Base-by-base conservation (phyloP, 2,113 vertebrate genomes). In the Coturnix japonica region DNA sequence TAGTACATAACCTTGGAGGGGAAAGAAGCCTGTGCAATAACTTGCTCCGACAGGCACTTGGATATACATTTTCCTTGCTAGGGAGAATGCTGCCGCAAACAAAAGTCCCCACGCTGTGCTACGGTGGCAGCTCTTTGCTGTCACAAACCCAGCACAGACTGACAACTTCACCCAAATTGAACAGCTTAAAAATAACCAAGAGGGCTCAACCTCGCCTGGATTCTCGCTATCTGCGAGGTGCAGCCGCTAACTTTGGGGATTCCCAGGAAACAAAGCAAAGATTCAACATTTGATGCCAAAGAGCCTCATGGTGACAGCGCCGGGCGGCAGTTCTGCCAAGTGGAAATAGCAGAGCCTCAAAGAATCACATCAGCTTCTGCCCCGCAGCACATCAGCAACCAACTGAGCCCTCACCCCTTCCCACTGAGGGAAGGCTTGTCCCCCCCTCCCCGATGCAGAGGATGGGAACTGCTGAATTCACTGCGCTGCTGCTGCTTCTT, bases 381-480 rank as follows among this genome's bases (percentile, higher is more conserved):
- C 79, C 66, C 81, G 79, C 63, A 77, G 86, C 77, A 65, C 41
- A 44, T 37, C 81, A 88, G 20, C 66, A 75, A 73, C 14, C 47
- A 65, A 75, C 65, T 9, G 5, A 93, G 74, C 41, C 71, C 75
- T 47, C 60, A 56, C 69, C 65, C 69, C 44, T 84, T 57, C 31
- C 72, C 78, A 54, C 13, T 33, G 23, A 14, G 7, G 87, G 53
- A 79, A 80, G 51, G 65, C 13, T 3, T 3, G n/a, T 8, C 8
- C 4, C 5, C 1, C 4, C 5, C 1, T 0, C 17, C 74, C 74
- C 13, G 60, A 92, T 75, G 56, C 89, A 60, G 69, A 89, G 71
- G 91, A 89, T 49, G 81, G 59, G 79, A 95, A 90, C 7, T 59
- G 89, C 93, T 95, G 95, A 94, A 94, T 93, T 89, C 87, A 96